A percentile compares a stretch with the other conserved stretches of the same genome.
Evolutionary conservation across 2,113 vertebrate genomes (phyloP).

Genomic region (Anthoscopus minutus): DNA sequence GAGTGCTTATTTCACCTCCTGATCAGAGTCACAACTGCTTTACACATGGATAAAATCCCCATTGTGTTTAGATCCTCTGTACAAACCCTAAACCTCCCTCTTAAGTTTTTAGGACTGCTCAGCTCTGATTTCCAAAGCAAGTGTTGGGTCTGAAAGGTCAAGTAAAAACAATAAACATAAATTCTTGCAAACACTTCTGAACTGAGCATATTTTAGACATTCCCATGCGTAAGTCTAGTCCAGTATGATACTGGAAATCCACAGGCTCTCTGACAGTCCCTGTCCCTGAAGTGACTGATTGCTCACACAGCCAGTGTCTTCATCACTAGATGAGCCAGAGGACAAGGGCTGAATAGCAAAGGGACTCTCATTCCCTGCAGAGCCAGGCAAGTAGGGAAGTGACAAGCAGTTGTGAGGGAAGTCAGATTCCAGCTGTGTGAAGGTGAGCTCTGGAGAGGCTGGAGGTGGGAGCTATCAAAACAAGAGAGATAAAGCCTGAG

Average conservation of each 20-base stretch:
- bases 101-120: background rate
- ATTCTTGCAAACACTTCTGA: background rate
- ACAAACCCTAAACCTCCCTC: background rate
- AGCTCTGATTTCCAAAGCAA: background rate
- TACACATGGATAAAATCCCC: background rate
- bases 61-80: background rate
- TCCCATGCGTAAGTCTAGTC: background rate
- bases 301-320: background rate
- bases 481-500: background rate
- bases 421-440: background rate
- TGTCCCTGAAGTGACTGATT: background rate
- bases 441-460: background rate
- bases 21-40: background rate
- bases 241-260: background rate
- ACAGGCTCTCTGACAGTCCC: background rate
- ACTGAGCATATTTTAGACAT: background rate
- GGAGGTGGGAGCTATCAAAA: background rate
- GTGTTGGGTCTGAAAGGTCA: background rate
- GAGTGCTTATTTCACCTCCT: background rate
- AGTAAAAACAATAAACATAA: background rate
- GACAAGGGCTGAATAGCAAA: background rate
- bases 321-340: background rate
- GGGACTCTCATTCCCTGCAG: background rate
- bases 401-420: background rate
- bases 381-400: background rate